Base-by-base conservation (phyloP, 2,797 vertebrate species). In the Pterois miles region DNA sequence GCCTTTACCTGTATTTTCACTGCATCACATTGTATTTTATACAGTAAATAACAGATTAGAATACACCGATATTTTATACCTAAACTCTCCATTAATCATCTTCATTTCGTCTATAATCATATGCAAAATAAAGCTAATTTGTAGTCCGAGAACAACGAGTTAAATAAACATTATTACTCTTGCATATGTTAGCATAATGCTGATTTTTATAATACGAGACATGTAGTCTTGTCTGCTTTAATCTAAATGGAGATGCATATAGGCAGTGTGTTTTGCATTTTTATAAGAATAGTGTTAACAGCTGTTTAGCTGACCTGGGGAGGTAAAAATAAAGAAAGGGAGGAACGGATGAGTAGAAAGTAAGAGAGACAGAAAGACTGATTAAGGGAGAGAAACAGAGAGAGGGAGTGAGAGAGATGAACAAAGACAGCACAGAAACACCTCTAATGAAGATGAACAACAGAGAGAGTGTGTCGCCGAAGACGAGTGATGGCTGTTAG, bases 381-480 rank as follows among this genome's bases (percentile, higher is more conserved):
- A 82, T 75, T 71, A n/a, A 62, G 43, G 43, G 43, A 70, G 46
- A 68, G 57, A 78, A 34, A 50, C 50, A 59, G 71, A 65, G 34
- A 50, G 69, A 84, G 48, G 62, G 72, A 81, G 75, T 72, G 72
- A 58, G 60, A 86, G 80, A 74, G 65, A 89, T 77, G 80, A 87
- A 87, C 82, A 89, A 86, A 88, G 88, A 81, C 75, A 9, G 74
- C 54, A 50, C 52, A 78, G 79, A 84, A 90, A 86, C 78, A 81
- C 74, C 63, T 85, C 77, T 91, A 93, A 94, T 93, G 90, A 92
- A 94, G 93, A 95, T 74, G 80, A 92, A 93, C 87, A 86, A 79
- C 86, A 76, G 80, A 54, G 76, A 48, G 82, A 65, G 78, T 72
- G 80, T 76, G 79, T 84, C 67, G 74, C 71, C 79, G 89, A 86